Evolutionary conservation across 2,113 vertebrate species (phyloP).

Genomic region (Pontoporia blainvillei): DNA sequence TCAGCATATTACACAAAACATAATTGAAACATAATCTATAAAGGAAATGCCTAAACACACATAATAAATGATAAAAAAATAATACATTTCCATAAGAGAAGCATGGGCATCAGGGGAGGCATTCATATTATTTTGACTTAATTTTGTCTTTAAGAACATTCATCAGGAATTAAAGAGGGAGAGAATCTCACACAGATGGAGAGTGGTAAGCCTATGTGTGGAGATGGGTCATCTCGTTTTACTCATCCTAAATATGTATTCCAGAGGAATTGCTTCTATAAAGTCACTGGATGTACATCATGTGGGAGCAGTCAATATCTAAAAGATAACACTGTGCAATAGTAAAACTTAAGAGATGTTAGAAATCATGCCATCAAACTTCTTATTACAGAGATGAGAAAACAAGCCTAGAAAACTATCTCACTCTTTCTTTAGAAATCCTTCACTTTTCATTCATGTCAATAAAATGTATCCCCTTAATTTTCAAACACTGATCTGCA

Average conservation of each 20-base stretch:
- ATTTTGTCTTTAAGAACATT: neutral
- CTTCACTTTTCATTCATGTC: neutral
- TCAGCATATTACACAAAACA: neutral
- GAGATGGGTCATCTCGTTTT: neutral
- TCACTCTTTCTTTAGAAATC: neutral
- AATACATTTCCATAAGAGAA: neutral
- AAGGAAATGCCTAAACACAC: neutral
- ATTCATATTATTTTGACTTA: neutral
- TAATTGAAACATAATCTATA: neutral
- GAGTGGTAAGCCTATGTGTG: neutral
- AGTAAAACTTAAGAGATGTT: neutral
- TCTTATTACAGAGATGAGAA: neutral
- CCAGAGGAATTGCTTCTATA: neutral
- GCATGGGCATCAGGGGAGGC: neutral
- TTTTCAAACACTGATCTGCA: neutral
- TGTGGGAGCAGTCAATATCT: neutral
- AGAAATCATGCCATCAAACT: neutral
- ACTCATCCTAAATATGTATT: neutral
- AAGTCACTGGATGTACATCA: neutral
- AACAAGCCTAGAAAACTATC: neutral
- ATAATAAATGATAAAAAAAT: neutral
- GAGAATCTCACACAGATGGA: neutral
- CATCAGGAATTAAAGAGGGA: neutral
- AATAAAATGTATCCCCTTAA: neutral
- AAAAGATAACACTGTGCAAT: neutral